Evolutionary conservation across 30 jellyfish, hydroid and myxozoan genomes (phyloP).

Genomic region (Turritopsis rubra): DNA sequence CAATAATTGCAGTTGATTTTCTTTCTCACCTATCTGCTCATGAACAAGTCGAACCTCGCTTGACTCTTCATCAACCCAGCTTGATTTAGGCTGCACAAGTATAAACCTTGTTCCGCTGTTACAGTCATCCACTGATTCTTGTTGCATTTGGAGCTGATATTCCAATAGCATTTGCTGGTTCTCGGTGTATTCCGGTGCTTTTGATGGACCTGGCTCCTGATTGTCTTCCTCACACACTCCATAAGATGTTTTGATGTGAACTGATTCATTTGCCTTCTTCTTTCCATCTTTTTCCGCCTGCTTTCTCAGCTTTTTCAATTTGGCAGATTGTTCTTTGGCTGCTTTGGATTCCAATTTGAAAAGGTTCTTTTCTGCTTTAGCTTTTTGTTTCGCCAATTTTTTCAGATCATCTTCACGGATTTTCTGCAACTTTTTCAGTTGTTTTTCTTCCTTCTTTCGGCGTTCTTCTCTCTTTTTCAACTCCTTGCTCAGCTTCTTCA

Average conservation of each 20-base stretch:
- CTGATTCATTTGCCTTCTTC: not conserved
- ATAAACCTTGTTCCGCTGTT: not conserved
- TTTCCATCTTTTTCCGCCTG: not conserved
- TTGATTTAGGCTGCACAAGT: not conserved
- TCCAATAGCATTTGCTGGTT: not conserved
- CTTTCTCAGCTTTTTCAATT: not conserved
- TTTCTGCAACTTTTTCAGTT: not conserved
- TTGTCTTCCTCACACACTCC: not conserved
- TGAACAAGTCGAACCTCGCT: not conserved
- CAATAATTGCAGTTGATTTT: not conserved
- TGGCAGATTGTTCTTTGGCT: not conserved
- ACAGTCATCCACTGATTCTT: not conserved
- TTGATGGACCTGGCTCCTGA: not conserved
- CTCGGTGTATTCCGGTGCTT: not conserved
- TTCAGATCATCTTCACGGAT: not conserved
- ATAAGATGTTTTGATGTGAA: not conserved
- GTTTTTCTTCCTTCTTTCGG: not conserved
- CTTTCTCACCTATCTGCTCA: not conserved
- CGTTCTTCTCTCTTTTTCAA: not conserved
- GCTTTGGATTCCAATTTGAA: not conserved
- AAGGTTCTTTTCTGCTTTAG: not conserved
- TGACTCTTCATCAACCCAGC: not conserved
- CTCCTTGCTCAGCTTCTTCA: not conserved
- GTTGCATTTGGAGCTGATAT: not conserved
- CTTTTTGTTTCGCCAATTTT: not conserved